Percentiles rank a stretch among this genome's conserved stretches.
These are phyloP conservation scores for Mactromeris polynyma DNA, from an alignment of 2,888 invertebrate genomes.

Conservation along the genomic window DNA sequence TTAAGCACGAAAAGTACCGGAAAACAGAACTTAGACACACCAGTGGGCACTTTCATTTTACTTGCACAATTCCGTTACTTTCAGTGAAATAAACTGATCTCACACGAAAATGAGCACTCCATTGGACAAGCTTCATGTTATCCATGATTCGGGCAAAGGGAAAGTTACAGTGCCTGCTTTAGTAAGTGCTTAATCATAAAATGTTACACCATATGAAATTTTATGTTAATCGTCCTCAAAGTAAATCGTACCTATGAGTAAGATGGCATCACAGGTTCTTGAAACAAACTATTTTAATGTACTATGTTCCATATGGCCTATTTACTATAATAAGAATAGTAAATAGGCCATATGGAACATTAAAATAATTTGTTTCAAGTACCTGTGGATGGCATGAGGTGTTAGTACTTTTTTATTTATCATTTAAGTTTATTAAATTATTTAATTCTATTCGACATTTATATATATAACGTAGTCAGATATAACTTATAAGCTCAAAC, in stretches of 20 bases:
- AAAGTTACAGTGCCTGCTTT: slow-evolving; percentile 67
- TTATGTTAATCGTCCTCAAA: too few species aligned
- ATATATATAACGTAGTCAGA: not conserved
- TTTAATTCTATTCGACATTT: not conserved
- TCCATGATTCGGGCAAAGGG: slow-evolving; percentile 45
- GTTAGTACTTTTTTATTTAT: not conserved
- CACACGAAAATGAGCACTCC: slow-evolving; percentile 50
- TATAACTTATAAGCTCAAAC: not conserved
- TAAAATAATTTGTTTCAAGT: too few species aligned
- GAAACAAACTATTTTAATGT: too few species aligned
- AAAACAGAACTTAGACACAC: not conserved
- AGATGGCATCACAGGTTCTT: too few species aligned
- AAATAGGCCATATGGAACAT: too few species aligned
- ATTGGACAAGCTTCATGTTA: slow-evolving; percentile 67
- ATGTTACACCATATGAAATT: too few species aligned
- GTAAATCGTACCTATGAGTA: too few species aligned
- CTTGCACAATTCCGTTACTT: not conserved
- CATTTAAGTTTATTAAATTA: not conserved
- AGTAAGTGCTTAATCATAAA: too few species aligned
- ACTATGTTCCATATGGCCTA: too few species aligned
- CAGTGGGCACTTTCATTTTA: not conserved
- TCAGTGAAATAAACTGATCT: not conserved
- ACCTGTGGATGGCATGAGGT: not conserved
- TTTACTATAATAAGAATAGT: too few species aligned
- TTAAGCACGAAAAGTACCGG: too few species aligned